Conservation (phyloP, 2,797 vertebrate genomes). For the Heterohyrax brucei region DNA sequence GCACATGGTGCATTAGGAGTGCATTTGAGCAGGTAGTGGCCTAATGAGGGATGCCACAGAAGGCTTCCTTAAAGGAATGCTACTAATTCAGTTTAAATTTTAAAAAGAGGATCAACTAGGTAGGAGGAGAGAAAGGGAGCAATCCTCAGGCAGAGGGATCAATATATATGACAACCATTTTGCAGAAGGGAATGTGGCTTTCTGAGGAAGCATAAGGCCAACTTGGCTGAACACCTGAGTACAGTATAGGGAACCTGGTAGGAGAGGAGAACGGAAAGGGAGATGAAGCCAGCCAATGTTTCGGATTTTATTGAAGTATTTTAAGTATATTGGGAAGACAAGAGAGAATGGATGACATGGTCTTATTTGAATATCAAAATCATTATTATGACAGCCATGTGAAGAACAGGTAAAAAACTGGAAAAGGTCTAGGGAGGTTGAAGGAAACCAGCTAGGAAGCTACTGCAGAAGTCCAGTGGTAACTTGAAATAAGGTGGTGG, state of each 20-base stretch:
- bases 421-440: neutral
- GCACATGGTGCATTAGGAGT: neutral
- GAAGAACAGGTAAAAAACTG: neutral
- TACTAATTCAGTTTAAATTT: slow-evolving; percentile 60
- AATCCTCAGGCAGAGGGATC: neutral
- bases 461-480: slow-evolving; percentile 25
- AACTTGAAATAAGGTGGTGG: neutral
- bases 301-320: neutral
- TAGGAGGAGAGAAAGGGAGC: neutral
- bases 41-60: neutral
- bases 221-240: neutral
- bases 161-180: too few relatives aligned
- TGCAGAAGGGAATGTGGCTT: neutral
- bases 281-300: neutral
- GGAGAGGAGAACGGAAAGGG: neutral
- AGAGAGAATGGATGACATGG: neutral
- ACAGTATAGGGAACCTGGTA: neutral
- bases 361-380: slow-evolving; percentile 29
- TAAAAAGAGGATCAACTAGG: slow-evolving; percentile 24
- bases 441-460: neutral
- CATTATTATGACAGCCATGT: neutral
- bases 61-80: neutral
- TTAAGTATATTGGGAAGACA: neutral
- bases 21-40: neutral
- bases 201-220: neutral